Evolutionary conservation across 2,797 vertebrate species (phyloP).

Genomic region (Enteromius anoplus): DNA sequence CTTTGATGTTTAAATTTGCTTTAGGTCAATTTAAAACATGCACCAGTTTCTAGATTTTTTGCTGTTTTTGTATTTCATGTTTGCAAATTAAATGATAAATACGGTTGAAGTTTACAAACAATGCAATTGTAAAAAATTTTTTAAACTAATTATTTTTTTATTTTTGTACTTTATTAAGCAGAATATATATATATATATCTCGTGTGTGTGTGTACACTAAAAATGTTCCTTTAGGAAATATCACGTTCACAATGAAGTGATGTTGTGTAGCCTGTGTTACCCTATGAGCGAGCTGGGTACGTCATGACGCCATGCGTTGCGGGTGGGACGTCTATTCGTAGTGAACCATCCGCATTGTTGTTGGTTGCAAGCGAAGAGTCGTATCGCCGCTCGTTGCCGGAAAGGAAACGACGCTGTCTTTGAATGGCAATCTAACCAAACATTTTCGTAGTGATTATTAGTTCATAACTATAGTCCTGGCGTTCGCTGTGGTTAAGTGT

Average conservation of each 20-base stretch:
- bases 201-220: too few species aligned
- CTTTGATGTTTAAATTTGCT: constrained; percentile 45
- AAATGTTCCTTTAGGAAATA: not conserved
- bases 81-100: not conserved
- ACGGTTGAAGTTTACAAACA: not conserved
- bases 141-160: not conserved
- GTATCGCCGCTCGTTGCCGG: constrained; percentile 54
- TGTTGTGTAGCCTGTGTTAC: not conserved
- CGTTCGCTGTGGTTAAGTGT: constrained; percentile 50
- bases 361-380: constrained; percentile 65
- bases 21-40: not conserved
- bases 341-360: constrained; percentile 68
- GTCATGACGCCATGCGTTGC: constrained; percentile 67
- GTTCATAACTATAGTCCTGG: constrained; percentile 19
- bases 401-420: constrained; percentile 53
- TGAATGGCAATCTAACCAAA: constrained; percentile 48
- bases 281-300: constrained; percentile 8
- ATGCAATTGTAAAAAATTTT: not conserved
- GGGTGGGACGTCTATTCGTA: constrained; percentile 75
- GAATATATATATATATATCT: too few species aligned
- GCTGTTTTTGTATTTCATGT: not conserved
- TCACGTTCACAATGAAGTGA: not conserved
- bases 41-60: not conserved
- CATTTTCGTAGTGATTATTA: not conserved
- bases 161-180: not conserved